phyloP scores from a whole-genome alignment of 2,888 invertebrate species.

The Andrena haemorrhoa region DNA sequence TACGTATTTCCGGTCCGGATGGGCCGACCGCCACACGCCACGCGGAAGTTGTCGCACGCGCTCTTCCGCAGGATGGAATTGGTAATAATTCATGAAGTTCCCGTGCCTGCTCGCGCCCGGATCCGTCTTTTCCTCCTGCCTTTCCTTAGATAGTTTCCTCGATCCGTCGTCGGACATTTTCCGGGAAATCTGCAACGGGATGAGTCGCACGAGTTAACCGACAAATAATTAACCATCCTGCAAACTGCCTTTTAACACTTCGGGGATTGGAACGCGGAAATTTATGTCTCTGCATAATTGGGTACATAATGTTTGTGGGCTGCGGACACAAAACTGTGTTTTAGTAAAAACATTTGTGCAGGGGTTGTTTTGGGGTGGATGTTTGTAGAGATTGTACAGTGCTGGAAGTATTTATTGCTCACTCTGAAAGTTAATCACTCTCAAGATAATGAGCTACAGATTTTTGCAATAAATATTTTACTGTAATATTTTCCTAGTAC shows the following conservation, averaged over 20 bases:
- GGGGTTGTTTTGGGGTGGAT: too few relatives aligned
- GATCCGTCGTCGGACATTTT: slow-evolving; percentile 34
- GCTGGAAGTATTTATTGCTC: too few relatives aligned
- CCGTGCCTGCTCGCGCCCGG: slow-evolving; percentile 93
- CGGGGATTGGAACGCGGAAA: not conserved
- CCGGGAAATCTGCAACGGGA: slow-evolving; percentile 48
- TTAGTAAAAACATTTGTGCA: too few relatives aligned
- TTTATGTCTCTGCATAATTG: not conserved
- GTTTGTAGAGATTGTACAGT: too few relatives aligned
- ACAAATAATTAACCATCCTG: not conserved
- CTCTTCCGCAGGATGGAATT: slow-evolving; percentile 90
- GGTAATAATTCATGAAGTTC: slow-evolving; percentile 95
- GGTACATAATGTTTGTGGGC: too few relatives aligned
- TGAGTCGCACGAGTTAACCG: not conserved
- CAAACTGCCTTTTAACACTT: too few relatives aligned
- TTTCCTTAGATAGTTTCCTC: slow-evolving; percentile 12
- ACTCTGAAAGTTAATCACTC: too few relatives aligned
- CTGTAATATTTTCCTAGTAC: too few relatives aligned
- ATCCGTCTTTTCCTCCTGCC: slow-evolving; percentile 82
- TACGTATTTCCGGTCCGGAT: slow-evolving; percentile 84
- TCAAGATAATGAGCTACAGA: too few relatives aligned
- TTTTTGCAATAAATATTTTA: too few relatives aligned
- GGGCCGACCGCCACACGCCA: slow-evolving; percentile 83
- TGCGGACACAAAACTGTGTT: too few relatives aligned
- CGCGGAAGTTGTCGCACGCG: slow-evolving; percentile 88